Evolutionary conservation across 2,888 invertebrate species (phyloP).

Genomic region (Coremacera marginata): DNA sequence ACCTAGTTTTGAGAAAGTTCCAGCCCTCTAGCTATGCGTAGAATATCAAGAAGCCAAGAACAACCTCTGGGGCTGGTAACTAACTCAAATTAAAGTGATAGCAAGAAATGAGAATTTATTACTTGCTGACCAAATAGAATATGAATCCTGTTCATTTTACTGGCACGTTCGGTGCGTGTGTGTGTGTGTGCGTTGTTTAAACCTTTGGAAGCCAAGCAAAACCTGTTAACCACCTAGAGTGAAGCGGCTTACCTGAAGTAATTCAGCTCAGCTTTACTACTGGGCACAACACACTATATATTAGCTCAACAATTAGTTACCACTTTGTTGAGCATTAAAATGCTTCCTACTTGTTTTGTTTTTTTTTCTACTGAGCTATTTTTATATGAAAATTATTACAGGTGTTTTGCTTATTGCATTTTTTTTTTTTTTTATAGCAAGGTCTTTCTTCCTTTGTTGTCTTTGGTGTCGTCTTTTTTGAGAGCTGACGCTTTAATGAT

Average conservation of each 20-base stretch:
- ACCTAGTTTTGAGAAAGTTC: conserved; percentile 1
- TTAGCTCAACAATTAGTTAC: conserved; percentile 21
- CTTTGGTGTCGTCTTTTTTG: background rate
- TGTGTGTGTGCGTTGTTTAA: background rate
- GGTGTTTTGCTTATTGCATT: background rate
- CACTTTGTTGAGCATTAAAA: conserved; percentile 14
- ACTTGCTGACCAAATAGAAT: conserved; percentile 38
- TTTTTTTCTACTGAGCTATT: background rate
- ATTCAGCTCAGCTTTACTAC: background rate
- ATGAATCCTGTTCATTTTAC: conserved; percentile 45
- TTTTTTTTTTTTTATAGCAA: background rate
- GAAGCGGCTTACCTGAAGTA: background rate
- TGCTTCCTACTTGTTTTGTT: background rate
- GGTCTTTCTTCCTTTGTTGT: background rate
- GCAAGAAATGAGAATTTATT: conserved; percentile 28
- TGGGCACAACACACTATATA: background rate
- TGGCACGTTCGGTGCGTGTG: background rate
- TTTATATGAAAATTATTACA: background rate
- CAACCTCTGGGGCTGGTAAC: background rate
- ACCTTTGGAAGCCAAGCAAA: background rate
- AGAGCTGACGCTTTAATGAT: background rate
- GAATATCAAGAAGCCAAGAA: background rate
- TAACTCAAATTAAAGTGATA: conserved; percentile 16
- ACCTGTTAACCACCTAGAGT: background rate
- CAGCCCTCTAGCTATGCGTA: background rate